Evolutionary conservation across 2,888 invertebrate genomes (phyloP).

Genomic region (Petrolisthes cinctipes): DNA sequence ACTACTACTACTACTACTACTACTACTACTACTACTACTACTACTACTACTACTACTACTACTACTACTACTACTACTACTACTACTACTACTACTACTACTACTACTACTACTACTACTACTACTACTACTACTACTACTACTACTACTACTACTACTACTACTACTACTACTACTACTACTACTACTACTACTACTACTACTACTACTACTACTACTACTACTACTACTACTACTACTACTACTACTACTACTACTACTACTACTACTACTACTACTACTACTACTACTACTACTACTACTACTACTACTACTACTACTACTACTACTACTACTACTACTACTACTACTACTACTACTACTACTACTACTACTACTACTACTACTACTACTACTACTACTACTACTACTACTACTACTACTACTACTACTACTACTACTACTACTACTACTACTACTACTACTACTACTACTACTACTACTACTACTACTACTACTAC

Average conservation of each 20-base stretch:
- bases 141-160: constrained; percentile 1
- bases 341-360: constrained; percentile 1
- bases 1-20: no score
- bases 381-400: constrained; percentile 1
- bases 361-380: background rate
- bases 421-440: constrained; percentile 1
- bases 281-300: constrained; percentile 1
- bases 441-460: constrained; percentile 1
- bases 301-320: constrained; percentile 1
- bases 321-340: constrained; percentile 1
- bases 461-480: constrained; percentile 1
- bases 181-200: constrained; percentile 1
- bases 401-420: constrained; percentile 1
- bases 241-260: constrained; percentile 1
- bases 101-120: no score
- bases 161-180: constrained; percentile 1
- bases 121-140: no score
- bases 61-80: no score
- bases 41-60: no score
- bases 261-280: constrained; percentile 1
- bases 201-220: background rate
- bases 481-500: constrained; percentile 1
- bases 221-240: constrained; percentile 1
- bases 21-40: no score
- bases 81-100: no score